These are phyloP conservation scores for Orthonevra nobilis DNA, from an alignment of 2,888 invertebrate species.

Conservation along the genomic window DNA sequence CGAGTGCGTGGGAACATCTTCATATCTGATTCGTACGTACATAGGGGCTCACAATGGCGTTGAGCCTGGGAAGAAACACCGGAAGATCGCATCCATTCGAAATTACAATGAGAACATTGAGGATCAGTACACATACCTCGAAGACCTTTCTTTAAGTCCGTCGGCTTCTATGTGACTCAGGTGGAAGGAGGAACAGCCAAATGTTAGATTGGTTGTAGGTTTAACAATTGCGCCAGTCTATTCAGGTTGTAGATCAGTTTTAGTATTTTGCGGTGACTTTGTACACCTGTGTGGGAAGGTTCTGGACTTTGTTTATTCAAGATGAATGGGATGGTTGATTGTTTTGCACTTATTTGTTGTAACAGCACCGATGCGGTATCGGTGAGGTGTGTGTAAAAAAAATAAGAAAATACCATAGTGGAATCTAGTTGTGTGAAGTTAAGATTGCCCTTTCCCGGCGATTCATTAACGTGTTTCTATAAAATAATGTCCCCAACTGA, in stretches of 20 bases:
- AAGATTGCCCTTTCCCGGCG: too few species aligned
- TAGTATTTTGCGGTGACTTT: slow-evolving; percentile 31
- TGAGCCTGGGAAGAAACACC: slow-evolving; percentile 34
- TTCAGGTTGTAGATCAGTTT: slow-evolving; percentile 8
- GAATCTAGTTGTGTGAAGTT: too few species aligned
- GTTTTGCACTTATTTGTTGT: neutral
- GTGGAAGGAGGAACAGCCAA: neutral
- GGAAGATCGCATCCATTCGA: slow-evolving; percentile 38
- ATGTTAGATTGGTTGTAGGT: too few species aligned
- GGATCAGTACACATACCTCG: neutral
- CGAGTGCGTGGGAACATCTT: slow-evolving; percentile 61
- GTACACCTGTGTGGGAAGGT: slow-evolving; percentile 18
- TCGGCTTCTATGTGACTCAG: neutral
- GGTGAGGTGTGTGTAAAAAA: too few species aligned
- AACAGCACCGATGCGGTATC: too few species aligned
- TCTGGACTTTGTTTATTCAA: neutral
- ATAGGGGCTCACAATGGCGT: slow-evolving; percentile 7
- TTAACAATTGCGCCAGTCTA: too few species aligned
- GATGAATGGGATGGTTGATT: slow-evolving; percentile 29
- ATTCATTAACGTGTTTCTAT: too few species aligned
- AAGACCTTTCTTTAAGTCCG: neutral
- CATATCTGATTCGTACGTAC: neutral
- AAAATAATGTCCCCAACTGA: too few species aligned
- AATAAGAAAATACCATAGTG: too few species aligned
- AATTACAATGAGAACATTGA: slow-evolving; percentile 12